Percentiles rank a stretch among this genome's conserved stretches.
Conservation (phyloP, 2,888 invertebrate genomes). For the Barypeithes pellucidus region DNA sequence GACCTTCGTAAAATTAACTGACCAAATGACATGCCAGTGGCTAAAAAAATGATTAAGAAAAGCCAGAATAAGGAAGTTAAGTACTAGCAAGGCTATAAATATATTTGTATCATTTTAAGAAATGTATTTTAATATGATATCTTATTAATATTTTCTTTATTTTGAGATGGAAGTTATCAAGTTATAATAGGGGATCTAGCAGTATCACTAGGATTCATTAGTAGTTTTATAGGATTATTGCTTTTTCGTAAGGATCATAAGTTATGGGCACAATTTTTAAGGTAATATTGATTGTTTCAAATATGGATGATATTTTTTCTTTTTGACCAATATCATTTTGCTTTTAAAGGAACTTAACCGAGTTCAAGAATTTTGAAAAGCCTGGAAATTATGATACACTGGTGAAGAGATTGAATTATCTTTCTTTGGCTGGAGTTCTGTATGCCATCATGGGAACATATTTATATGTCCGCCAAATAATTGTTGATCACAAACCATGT, state of each 20-base stretch:
- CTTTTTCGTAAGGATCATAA: slow-evolving; percentile 9
- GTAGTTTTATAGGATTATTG: slow-evolving; percentile 12
- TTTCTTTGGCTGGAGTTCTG: neutral
- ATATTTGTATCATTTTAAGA: no score
- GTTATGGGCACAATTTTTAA: slow-evolving; percentile 12
- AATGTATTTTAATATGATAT: neutral
- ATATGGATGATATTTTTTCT: neutral
- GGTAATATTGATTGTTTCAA: neutral
- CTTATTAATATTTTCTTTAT: neutral
- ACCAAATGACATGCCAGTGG: no score
- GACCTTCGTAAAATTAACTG: no score
- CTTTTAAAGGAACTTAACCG: slow-evolving; percentile 13
- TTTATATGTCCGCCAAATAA: neutral
- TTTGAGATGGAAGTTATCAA: slow-evolving; percentile 9
- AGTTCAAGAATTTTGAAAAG: slow-evolving; percentile 2
- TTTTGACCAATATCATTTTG: neutral
- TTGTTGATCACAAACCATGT: slow-evolving; percentile 3
- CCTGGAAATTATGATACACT: neutral
- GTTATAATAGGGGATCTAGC: slow-evolving; percentile 1
- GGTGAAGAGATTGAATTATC: neutral
- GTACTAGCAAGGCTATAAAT: no score
- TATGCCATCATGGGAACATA: neutral
- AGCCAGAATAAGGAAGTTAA: no score
- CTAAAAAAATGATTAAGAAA: no score
- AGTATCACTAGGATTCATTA: neutral